phyloP scores from a whole-genome alignment of 2,888 invertebrate species.

The Protula sp. region DNA sequence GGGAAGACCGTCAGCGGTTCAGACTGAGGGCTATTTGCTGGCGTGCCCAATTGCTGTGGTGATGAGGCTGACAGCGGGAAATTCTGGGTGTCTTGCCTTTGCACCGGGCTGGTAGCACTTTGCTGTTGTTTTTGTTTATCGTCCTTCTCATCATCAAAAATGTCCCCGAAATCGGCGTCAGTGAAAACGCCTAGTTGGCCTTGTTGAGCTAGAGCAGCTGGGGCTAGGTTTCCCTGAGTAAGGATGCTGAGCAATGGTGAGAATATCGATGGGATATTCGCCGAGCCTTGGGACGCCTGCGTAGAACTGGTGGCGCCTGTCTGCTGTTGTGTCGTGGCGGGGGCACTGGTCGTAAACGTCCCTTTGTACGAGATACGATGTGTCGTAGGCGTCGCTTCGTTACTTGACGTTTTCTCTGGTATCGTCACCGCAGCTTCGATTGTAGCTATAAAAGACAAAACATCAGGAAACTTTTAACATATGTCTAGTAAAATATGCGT shows the following conservation, averaged over 20 bases:
- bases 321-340: slow-evolving; percentile 19
- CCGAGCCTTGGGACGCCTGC: not conserved
- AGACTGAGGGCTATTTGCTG: not conserved
- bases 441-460: slow-evolving; percentile 31
- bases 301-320: slow-evolving; percentile 23
- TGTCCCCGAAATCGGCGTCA: slow-evolving; percentile 1
- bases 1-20: not conserved
- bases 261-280: not conserved
- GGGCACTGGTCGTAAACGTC: slow-evolving; percentile 65
- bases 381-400: slow-evolving; percentile 24
- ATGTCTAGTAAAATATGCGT: too few species aligned
- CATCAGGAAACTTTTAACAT: too few species aligned
- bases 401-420: slow-evolving; percentile 27
- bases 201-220: slow-evolving; percentile 14
- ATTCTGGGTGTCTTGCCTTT: not conserved
- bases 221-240: slow-evolving; percentile 26
- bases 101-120: not conserved
- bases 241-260: slow-evolving; percentile 57
- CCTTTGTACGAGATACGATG: slow-evolving; percentile 61
- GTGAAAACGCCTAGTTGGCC: slow-evolving; percentile 12
- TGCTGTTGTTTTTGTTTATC: too few species aligned
- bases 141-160: not conserved
- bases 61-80: not conserved
- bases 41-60: too few species aligned
- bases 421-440: slow-evolving; percentile 46